Evolutionary conservation across 1,140 invertebrate species (phyloP), one percentile per base, ranked within the genome.

Genomic region (Sycobia sp.): DNA sequence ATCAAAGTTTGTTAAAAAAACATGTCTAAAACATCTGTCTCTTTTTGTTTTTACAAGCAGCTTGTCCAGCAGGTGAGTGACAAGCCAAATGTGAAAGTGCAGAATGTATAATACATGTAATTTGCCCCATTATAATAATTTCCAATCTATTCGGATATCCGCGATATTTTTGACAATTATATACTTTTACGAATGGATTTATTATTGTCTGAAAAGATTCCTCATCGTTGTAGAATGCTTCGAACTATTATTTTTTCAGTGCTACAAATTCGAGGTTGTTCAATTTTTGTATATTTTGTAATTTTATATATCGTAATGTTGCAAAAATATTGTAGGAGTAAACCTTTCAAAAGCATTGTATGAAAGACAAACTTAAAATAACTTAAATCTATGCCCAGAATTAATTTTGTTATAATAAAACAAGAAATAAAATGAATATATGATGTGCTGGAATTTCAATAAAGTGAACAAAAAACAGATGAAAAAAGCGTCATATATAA

Each of bases 31-130:
- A 55, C n/a, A n/a, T n/a, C n/a, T n/a, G n/a, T n/a, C n/a, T 70
- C 74, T 74, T 75, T 75, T 74, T 78, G 80, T 81, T 76, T 76
- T 84, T 84, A 77, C 80, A 79, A 72, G 75, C 79, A 79, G 75
- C 77, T 79, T 60, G 73, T 78, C 55, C 77, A 81, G 58, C 77
- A 79, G 77, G 79, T 80, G 67, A 79, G 79, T 77, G 64, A 62
- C 38, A 62, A 65, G 36, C 34, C 41, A 43, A 55, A 55, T 43
- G 43, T 34, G 32, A 60, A 41, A 55, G 32, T 49, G 20, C 34
- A 59, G 58, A 65, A 65, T 60, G 32, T 60, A 11, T 59, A 22
- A 25, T 46, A 18, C 23, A 54, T 32, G 23, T 59, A 54, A 65
- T 59, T 20, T 18, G 36, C 53, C 53, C 25, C 16, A 44, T 20